A percentile compares a stretch with the other conserved stretches of the same genome.
phyloP scores from a whole-genome alignment of 1,140 invertebrate species.

The Hycleus phaleratus region DNA sequence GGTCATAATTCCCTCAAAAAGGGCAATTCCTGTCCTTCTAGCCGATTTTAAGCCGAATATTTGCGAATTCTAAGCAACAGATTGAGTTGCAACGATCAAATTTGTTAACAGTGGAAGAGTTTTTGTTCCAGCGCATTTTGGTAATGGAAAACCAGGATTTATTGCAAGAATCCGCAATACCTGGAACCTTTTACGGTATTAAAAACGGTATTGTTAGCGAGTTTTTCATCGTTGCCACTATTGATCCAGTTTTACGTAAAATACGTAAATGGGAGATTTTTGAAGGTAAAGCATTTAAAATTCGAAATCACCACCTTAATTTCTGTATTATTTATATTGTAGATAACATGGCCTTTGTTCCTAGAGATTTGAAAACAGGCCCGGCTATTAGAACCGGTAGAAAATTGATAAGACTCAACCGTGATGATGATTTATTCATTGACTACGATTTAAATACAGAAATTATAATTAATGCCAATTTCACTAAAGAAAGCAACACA shows the following conservation, averaged over 20 bases:
- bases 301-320: not conserved
- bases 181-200: slow-evolving; percentile 33
- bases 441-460: slow-evolving; percentile 18
- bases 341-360: slow-evolving; percentile 33
- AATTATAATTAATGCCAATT: slow-evolving; percentile 22
- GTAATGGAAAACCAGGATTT: slow-evolving; percentile 27
- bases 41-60: too few relatives aligned
- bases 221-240: slow-evolving; percentile 22
- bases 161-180: slow-evolving; percentile 31
- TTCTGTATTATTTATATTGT: slow-evolving; percentile 2
- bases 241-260: slow-evolving; percentile 5
- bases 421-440: slow-evolving; percentile 9
- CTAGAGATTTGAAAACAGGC: slow-evolving; percentile 29
- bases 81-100: too few relatives aligned
- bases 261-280: slow-evolving; percentile 28
- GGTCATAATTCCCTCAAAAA: too few relatives aligned
- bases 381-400: slow-evolving; percentile 27
- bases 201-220: slow-evolving; percentile 22
- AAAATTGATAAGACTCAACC: slow-evolving; percentile 24
- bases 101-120: too few relatives aligned
- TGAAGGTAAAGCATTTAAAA: slow-evolving; percentile 16
- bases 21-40: too few relatives aligned
- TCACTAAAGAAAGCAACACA: slow-evolving; percentile 8
- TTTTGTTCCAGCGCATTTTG: slow-evolving; percentile 13
- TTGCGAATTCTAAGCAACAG: too few relatives aligned